Conservation (phyloP, 1,140 invertebrate genomes). For the Streblospio benedicti region DNA sequence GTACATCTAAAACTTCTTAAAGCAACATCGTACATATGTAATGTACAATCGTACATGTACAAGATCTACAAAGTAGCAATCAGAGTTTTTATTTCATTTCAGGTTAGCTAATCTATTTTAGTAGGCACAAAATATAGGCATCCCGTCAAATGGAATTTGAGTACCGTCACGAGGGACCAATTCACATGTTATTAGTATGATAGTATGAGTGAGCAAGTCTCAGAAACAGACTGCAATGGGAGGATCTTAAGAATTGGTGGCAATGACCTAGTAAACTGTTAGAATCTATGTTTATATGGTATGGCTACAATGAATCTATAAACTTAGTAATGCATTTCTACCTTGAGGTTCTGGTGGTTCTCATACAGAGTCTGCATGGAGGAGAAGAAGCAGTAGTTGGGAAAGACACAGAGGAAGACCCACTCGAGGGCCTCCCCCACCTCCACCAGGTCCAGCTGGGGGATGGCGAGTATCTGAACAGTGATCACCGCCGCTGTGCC, state of each 20-base stretch:
- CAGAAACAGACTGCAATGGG: no score
- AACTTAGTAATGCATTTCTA: neutral
- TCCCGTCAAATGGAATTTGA: no score
- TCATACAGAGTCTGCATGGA: neutral
- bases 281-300: neutral
- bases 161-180: no score
- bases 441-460: conserved; percentile 29
- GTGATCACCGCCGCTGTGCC: conserved; percentile 32
- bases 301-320: neutral
- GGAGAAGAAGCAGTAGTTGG: neutral
- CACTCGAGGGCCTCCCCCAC: conserved; percentile 30
- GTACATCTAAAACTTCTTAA: no score
- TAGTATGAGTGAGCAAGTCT: no score
- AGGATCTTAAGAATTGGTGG: neutral
- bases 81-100: no score
- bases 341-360: neutral
- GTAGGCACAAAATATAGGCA: no score
- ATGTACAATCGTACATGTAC: no score
- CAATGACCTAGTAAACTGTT: neutral
- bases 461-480: conserved; percentile 33
- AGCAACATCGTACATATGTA: no score
- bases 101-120: no score
- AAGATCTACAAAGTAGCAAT: no score
- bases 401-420: conserved; percentile 40
- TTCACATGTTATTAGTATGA: no score